Percentiles rank a stretch among this genome's conserved stretches.
Evolutionary conservation across 2,113 vertebrate species (phyloP).

Genomic region (Caranx ignobilis): DNA sequence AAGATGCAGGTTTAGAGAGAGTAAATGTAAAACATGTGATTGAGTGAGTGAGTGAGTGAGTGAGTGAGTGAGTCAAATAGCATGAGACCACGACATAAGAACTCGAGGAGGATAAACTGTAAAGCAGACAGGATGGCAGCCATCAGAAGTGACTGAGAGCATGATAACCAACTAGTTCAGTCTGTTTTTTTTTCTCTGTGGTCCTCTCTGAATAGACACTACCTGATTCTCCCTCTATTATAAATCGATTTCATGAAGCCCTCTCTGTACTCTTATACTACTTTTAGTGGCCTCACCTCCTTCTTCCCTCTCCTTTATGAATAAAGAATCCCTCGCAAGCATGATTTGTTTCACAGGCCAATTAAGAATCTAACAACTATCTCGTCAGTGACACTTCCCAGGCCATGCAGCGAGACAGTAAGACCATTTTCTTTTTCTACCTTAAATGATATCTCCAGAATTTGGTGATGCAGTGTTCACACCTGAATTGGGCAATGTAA

Average conservation of each 20-base stretch:
- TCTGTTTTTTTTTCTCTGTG: constrained; percentile 62
- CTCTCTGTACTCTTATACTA: constrained; percentile 59
- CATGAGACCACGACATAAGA: constrained; percentile 54
- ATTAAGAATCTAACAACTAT: constrained; percentile 35
- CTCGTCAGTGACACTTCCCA: constrained; percentile 31
- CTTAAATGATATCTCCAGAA: constrained; percentile 19
- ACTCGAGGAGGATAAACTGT: constrained; percentile 35
- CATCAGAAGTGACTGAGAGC: constrained; percentile 66
- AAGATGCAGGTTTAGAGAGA: constrained; percentile 57
- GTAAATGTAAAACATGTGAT: constrained; percentile 40
- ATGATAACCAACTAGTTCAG: constrained; percentile 73
- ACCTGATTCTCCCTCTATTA: constrained; percentile 50
- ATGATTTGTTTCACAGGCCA: constrained; percentile 70
- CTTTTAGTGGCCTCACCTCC: constrained; percentile 55
- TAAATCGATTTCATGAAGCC: constrained; percentile 66
- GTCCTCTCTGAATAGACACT: constrained; percentile 53
- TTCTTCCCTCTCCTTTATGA: constrained; percentile 27
- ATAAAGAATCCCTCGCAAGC: constrained; percentile 59
- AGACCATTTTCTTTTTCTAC: constrained; percentile 9
- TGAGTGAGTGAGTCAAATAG: constrained; percentile 50
- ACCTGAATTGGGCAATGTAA: constrained; percentile 47
- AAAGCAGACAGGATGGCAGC: constrained; percentile 48
- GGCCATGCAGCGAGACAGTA: constrained; percentile 37
- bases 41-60: constrained; percentile 29
- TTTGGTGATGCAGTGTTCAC: constrained; percentile 45